phyloP scores from a whole-genome alignment of 2,888 invertebrate species.

The Tanypteryx hageni region DNA sequence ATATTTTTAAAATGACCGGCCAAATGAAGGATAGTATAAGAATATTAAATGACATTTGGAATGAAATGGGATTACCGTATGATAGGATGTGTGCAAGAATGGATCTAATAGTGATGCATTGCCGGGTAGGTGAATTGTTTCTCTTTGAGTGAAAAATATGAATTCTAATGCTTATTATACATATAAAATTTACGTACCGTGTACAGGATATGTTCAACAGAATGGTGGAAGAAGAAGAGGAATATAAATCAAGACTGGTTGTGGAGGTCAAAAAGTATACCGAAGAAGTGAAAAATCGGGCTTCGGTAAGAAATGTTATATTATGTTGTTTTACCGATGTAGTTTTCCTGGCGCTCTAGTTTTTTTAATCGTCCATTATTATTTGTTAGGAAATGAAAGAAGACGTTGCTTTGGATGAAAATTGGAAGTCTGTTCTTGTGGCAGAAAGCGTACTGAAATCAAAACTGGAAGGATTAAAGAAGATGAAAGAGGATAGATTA shows the following conservation, averaged over 20 bases:
- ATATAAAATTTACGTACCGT: slow-evolving; percentile 72
- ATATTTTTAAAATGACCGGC: neutral
- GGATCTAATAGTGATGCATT: slow-evolving; percentile 49
- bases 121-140: neutral
- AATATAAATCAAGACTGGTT: slow-evolving; percentile 77
- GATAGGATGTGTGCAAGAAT: slow-evolving; percentile 38
- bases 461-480: neutral
- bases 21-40: neutral
- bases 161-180: neutral
- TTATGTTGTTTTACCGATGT: neutral
- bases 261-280: slow-evolving; percentile 76
- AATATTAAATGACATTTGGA: slow-evolving; percentile 25
- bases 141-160: too few species aligned
- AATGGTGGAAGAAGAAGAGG: slow-evolving; percentile 80
- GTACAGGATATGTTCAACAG: slow-evolving; percentile 80
- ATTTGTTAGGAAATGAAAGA: neutral
- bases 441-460: slow-evolving; percentile 40
- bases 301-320: neutral
- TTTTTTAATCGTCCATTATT: neutral
- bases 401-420: neutral
- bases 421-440: neutral
- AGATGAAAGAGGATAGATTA: slow-evolving; percentile 28
- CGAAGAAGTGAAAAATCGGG: slow-evolving; percentile 67
- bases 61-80: slow-evolving; percentile 24
- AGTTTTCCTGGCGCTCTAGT: neutral